Conservation (phyloP, 2,113 vertebrate species). For the Vimba vimba region DNA sequence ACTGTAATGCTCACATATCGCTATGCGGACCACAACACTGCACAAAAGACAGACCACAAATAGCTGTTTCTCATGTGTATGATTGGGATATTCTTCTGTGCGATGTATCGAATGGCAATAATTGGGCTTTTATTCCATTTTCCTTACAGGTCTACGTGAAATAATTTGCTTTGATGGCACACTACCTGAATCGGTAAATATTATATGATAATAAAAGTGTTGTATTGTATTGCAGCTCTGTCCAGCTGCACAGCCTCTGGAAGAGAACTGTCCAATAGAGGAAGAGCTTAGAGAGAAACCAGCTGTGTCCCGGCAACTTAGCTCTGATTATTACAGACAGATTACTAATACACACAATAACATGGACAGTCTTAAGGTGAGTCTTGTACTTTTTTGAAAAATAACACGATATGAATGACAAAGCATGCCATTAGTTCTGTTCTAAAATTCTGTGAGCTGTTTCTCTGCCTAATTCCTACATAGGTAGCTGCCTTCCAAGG, state of each 20-base stretch:
- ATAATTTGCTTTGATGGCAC: constrained; percentile 9
- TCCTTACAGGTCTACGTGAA: background rate
- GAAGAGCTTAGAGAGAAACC: constrained; percentile 62
- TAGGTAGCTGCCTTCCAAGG: background rate
- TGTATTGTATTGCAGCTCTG: constrained; percentile 44
- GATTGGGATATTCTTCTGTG: background rate
- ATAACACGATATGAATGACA: background rate
- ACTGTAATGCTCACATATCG: background rate
- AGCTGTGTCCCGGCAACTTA: constrained; percentile 54
- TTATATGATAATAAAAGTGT: background rate
- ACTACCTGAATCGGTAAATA: background rate
- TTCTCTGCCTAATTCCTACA: background rate
- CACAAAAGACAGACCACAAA: constrained; percentile 17
- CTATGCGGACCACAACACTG: background rate
- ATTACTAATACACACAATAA: constrained; percentile 64
- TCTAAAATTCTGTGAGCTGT: background rate
- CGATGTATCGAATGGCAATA: background rate
- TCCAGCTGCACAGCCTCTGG: constrained; percentile 54
- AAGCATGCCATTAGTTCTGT: background rate
- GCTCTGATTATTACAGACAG: constrained; percentile 74
- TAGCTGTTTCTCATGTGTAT: constrained; percentile 13
- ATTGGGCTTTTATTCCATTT: constrained; percentile 10
- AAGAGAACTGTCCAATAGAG: constrained; percentile 54
- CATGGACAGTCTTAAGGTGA: constrained; percentile 79
- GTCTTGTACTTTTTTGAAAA: background rate